Percentiles rank a stretch among this genome's conserved stretches.
Evolutionary conservation across 2,113 vertebrate genomes (phyloP).

Genomic region (Gambusia affinis): DNA sequence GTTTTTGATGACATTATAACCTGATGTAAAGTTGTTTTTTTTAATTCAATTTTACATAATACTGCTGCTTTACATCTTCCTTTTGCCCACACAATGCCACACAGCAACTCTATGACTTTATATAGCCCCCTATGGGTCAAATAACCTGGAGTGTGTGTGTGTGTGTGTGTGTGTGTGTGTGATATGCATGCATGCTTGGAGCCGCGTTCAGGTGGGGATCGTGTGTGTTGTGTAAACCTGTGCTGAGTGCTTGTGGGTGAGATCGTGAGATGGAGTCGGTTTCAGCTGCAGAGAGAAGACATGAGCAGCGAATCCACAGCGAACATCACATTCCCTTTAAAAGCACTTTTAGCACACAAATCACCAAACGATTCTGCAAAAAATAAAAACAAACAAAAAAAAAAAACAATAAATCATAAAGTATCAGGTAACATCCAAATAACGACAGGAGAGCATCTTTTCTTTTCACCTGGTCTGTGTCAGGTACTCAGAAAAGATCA

Average conservation of each 20-base stretch:
- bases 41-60: too few relatives aligned
- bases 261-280: slow-evolving; percentile 44
- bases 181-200: slow-evolving; percentile 3
- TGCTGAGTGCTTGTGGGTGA: slow-evolving; percentile 30
- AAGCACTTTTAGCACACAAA: slow-evolving; percentile 14
- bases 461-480: neutral
- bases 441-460: neutral
- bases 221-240: slow-evolving; percentile 20
- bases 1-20: too few relatives aligned
- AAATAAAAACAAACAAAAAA: neutral
- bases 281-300: slow-evolving; percentile 63
- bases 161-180: slow-evolving; percentile 2
- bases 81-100: slow-evolving; percentile 16
- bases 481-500: neutral
- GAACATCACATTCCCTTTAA: slow-evolving; percentile 12
- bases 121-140: slow-evolving; percentile 33
- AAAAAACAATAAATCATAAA: neutral
- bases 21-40: too few relatives aligned
- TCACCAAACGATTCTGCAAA: slow-evolving; percentile 28
- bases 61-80: neutral
- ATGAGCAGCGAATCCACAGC: slow-evolving; percentile 9
- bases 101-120: slow-evolving; percentile 37
- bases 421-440: slow-evolving; percentile 6
- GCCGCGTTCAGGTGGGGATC: slow-evolving; percentile 19
- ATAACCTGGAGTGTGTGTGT: neutral